Conservation (phyloP, 2,888 invertebrate species). For the Drosophila maculinotata region DNA sequence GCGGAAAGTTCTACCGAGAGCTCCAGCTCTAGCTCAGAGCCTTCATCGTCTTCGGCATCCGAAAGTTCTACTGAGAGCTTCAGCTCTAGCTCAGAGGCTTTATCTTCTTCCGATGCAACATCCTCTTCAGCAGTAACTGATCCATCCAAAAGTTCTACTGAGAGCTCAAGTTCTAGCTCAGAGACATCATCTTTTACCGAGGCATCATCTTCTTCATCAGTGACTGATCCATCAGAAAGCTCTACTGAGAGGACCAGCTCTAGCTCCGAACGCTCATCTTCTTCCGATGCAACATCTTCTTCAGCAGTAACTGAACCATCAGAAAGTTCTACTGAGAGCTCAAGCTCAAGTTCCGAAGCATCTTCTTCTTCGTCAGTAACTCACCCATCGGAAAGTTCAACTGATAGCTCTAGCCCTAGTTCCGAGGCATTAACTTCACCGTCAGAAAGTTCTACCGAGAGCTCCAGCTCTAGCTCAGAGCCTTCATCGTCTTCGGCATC, state of each 20-base stretch:
- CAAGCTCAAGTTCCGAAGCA: not conserved
- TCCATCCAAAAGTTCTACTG: not conserved
- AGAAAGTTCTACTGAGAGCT: slow-evolving; percentile 2
- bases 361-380: slow-evolving; percentile 3
- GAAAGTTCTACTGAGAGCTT: not conserved
- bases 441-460: no score
- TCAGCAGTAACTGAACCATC: not conserved
- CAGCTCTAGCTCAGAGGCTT: not conserved
- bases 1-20: not conserved
- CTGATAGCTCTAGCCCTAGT: not conserved
- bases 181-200: not conserved
- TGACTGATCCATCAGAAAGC: not conserved
- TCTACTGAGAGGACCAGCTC: not conserved
- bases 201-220: slow-evolving; percentile 1
- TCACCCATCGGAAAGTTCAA: not conserved
- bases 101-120: not conserved
- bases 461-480: no score
- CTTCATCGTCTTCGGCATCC: slow-evolving; percentile 1
- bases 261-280: not conserved
- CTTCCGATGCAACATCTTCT: slow-evolving; percentile 4
- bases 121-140: slow-evolving; percentile 19
- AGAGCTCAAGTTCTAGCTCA: not conserved
- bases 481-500: not conserved
- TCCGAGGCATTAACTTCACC: not conserved
- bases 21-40: not conserved